phyloP scores from a whole-genome alignment of 2,797 vertebrate species.

The Enteromius fasciolatus region DNA sequence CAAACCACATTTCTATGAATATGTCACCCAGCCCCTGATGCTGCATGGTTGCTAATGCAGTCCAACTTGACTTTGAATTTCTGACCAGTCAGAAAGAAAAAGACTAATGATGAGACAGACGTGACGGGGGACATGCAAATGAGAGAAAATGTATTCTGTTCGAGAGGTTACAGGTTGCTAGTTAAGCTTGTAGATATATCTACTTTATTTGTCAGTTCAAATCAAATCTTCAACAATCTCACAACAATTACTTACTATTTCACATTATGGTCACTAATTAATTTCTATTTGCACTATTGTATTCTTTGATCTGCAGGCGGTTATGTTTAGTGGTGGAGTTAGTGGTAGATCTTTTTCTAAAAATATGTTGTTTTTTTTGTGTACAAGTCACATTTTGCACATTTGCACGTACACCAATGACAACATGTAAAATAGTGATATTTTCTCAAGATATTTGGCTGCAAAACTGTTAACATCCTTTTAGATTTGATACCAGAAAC shows the following conservation, averaged over 20 bases:
- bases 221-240: background rate
- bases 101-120: conserved; percentile 15
- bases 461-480: background rate
- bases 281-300: background rate
- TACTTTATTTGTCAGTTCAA: background rate
- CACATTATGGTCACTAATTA: background rate
- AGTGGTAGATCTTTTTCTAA: background rate
- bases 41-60: conserved; percentile 8
- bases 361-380: no score
- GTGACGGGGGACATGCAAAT: background rate
- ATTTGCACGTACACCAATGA: background rate
- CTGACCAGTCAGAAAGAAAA: conserved; percentile 2
- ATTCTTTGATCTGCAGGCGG: background rate
- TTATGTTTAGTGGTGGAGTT: background rate
- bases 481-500: background rate
- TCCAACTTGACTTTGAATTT: conserved; percentile 24
- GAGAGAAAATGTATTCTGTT: background rate
- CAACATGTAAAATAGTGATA: background rate
- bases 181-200: background rate
- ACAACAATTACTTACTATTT: background rate
- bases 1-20: background rate
- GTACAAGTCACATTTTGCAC: background rate
- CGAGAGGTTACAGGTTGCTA: background rate
- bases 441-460: background rate
- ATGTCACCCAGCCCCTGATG: background rate